Evolutionary conservation across 2,113 vertebrate species (phyloP), one percentile per base, ranked within the genome.

Genomic region (Picathartes gymnocephalus): DNA sequence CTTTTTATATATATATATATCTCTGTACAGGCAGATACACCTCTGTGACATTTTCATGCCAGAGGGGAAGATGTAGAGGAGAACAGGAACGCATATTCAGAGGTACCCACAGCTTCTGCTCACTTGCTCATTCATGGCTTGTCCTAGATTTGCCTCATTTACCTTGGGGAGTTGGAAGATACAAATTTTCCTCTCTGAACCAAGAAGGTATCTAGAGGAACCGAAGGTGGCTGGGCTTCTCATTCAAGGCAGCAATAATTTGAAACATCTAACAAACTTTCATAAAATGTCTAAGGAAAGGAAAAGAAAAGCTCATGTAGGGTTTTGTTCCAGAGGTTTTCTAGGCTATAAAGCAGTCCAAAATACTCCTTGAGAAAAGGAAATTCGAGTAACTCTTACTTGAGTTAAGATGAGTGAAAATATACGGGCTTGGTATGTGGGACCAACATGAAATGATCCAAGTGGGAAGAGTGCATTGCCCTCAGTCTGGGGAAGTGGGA

Each of bases 31-130:
- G 25, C 30, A 40, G 20, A 22, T 13, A 23, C 11, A 58, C 3
- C n/a, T 64, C 30, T 66, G 30, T 31, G 53, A 51, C 12, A 5
- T 50, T 71, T 86, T 42, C 8, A 40, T 62, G 57, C 58, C 17
- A 13, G 39, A 61, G 45, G 45, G 54, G 57, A 77, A 44, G 25
- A 18, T 23, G 23, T 28, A 31, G 50, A 35, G 39, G 44, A 68
- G 15, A 33, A 21, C 15, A 53, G 1, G 2, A 39, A 6, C 4
- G 6, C 7, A 3, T n/a, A 23, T 27, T 56, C n/a, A 15, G 45
- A 57, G 54, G 15, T 57, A 6, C 28, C 62, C 54, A 47, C 37
- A 42, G 23, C 42, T 84, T 56, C 42, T 65, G 45, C 64, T 81
- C 2, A 0, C 13, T 70, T 4, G 6, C 39, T 78, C 31, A 5